A percentile compares a stretch with the other conserved stretches of the same genome.
These are phyloP conservation scores for Phylloscopus whistleri DNA, from an alignment of 2,113 vertebrate genomes.

Conservation along the genomic window DNA sequence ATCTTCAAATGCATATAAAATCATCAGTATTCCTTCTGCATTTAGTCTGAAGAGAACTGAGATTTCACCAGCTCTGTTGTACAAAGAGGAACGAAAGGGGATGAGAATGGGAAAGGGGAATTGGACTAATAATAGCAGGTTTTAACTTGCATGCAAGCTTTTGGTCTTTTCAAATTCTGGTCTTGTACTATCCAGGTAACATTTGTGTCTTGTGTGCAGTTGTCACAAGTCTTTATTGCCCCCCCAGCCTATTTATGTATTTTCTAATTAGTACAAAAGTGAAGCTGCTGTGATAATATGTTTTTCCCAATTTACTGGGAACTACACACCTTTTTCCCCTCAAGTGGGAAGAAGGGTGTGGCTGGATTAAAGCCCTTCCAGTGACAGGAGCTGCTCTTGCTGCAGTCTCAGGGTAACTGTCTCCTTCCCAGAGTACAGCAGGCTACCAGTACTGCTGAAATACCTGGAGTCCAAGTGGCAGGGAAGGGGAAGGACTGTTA, in stretches of 20 bases:
- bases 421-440: neutral
- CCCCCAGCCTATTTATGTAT: neutral
- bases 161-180: neutral
- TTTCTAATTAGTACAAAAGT: accelerated
- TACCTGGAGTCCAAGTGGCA: neutral
- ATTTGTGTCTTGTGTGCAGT: neutral
- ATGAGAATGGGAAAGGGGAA: neutral
- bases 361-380: neutral
- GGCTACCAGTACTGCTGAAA: neutral
- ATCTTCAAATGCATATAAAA: neutral
- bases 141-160: neutral
- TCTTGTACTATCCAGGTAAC: neutral
- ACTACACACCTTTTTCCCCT: neutral
- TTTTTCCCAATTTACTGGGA: neutral
- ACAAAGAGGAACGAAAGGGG: neutral
- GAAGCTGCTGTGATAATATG: neutral
- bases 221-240: neutral
- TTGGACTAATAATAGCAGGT: neutral
- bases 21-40: neutral
- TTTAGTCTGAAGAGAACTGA: neutral
- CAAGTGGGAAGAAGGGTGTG: neutral
- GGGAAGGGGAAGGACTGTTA: neutral
- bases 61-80: neutral
- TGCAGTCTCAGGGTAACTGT: neutral
- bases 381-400: neutral